Evolutionary conservation across 2,113 vertebrate genomes (phyloP).

Genomic region (Hippopotamus amphibius): DNA sequence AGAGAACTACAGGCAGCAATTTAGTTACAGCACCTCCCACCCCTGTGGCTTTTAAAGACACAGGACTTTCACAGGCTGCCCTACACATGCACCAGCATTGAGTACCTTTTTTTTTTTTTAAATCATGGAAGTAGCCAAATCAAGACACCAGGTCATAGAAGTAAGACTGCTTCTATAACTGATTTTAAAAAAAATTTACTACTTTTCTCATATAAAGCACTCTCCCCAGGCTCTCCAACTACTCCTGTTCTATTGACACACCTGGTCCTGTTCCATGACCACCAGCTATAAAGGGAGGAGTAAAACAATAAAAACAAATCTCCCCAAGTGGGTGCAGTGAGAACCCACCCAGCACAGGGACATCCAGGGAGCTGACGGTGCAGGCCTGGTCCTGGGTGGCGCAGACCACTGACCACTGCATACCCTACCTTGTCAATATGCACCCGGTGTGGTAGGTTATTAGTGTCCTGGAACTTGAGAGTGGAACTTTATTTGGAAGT

Average conservation of each 20-base stretch:
- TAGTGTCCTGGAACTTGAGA: background rate
- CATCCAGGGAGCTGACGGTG: accelerated
- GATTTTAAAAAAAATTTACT: background rate
- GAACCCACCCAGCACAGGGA: accelerated
- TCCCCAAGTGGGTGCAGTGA: accelerated
- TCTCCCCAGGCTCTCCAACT: background rate
- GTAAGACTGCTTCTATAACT: background rate
- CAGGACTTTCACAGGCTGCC: background rate
- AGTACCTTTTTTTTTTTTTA: background rate
- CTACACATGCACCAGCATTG: accelerated
- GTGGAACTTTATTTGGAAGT: background rate
- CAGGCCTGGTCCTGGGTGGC: background rate
- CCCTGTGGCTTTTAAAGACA: background rate
- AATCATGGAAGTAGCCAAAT: too few relatives aligned
- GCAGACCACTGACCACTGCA: accelerated
- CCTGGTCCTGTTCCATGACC: background rate
- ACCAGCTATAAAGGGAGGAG: background rate
- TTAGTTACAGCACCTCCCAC: background rate
- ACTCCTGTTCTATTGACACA: background rate
- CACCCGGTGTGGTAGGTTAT: accelerated
- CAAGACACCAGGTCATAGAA: background rate
- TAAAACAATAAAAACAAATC: background rate
- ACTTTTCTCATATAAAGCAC: background rate
- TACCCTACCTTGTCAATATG: accelerated
- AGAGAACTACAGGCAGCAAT: background rate